phyloP scores from a whole-genome alignment of 2,113 vertebrate species.

The Morone chrysops region DNA sequence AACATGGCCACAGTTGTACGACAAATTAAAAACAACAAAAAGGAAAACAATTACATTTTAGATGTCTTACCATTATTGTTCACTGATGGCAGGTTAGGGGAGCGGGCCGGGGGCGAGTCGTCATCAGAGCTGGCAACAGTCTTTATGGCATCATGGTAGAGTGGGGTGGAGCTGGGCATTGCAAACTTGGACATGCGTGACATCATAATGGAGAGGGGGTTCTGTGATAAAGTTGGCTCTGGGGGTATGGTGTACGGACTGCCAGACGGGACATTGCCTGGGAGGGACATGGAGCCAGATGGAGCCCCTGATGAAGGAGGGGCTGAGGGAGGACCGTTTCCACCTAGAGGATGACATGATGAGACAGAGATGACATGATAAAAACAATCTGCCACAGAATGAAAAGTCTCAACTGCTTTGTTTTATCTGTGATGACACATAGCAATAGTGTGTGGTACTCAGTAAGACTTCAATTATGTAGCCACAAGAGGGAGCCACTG shows the following conservation, averaged over 20 bases:
- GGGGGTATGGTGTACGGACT: slow-evolving; percentile 97
- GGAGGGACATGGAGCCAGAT: slow-evolving; percentile 79
- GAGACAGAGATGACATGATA: slow-evolving; percentile 6
- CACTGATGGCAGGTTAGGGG: slow-evolving; percentile 95
- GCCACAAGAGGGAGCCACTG: slow-evolving; percentile 78
- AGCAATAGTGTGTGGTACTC: slow-evolving; percentile 7
- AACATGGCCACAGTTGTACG: neutral
- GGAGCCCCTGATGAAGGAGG: slow-evolving; percentile 91
- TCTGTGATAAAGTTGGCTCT: slow-evolving; percentile 98
- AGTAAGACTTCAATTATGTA: neutral
- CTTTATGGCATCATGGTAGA: slow-evolving; percentile 99
- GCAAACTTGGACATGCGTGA: slow-evolving; percentile 99
- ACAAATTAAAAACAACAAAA: slow-evolving; percentile 19
- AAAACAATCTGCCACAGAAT: neutral
- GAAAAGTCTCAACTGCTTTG: too few species aligned
- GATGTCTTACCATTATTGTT: slow-evolving; percentile 90
- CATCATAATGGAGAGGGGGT: slow-evolving; percentile 99
- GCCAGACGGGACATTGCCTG: slow-evolving; percentile 90
- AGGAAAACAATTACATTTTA: neutral
- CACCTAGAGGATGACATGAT: slow-evolving; percentile 82
- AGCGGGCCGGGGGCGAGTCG: slow-evolving; percentile 96
- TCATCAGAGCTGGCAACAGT: slow-evolving; percentile 99
- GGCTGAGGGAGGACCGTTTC: slow-evolving; percentile 89
- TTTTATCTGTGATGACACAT: slow-evolving; percentile 1
- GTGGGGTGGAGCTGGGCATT: slow-evolving; percentile 98